Evolutionary conservation across 2,113 vertebrate species (phyloP).

Genomic region (Limanda limanda): DNA sequence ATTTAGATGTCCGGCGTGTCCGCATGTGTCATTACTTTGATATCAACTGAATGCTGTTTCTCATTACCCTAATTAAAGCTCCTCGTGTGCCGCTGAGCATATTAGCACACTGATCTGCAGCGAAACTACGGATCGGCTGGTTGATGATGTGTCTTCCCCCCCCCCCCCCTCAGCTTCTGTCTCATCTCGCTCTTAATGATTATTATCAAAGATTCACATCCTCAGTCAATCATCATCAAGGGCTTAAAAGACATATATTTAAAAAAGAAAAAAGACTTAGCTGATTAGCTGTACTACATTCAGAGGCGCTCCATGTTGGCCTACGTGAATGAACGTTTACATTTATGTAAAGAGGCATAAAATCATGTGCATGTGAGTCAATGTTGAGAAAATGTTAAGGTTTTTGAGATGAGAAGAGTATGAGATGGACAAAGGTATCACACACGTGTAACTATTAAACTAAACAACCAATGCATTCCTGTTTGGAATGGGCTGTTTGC

Average conservation of each 20-base stretch:
- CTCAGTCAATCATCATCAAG: slow-evolving; percentile 55
- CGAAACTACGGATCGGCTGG: slow-evolving; percentile 67
- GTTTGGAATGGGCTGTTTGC: too few species aligned
- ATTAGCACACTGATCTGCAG: slow-evolving; percentile 76
- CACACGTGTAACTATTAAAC: too few species aligned
- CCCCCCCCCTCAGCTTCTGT: slow-evolving; percentile 23
- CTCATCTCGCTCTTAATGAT: slow-evolving; percentile 60
- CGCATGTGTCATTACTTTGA: slow-evolving; percentile 77
- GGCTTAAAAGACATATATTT: slow-evolving; percentile 8
- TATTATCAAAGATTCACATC: slow-evolving; percentile 68
- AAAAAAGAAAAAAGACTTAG: too few species aligned
- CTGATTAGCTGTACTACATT: too few species aligned
- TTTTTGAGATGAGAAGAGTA: too few species aligned
- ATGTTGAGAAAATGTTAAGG: too few species aligned
- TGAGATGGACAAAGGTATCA: too few species aligned
- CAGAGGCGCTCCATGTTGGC: too few species aligned
- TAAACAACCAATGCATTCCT: too few species aligned
- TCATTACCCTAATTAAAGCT: slow-evolving; percentile 80
- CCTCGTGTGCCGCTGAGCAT: slow-evolving; percentile 66
- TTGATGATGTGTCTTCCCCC: slow-evolving; percentile 57
- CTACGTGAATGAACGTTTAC: too few species aligned
- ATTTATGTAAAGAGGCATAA: too few species aligned
- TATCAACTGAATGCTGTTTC: slow-evolving; percentile 76
- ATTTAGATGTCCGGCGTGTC: slow-evolving; percentile 73
- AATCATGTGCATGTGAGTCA: too few species aligned